Percentiles rank a stretch among this genome's conserved stretches.
Conservation (phyloP, 2,888 invertebrate species). For the Sphaerophoria rueppellii region DNA sequence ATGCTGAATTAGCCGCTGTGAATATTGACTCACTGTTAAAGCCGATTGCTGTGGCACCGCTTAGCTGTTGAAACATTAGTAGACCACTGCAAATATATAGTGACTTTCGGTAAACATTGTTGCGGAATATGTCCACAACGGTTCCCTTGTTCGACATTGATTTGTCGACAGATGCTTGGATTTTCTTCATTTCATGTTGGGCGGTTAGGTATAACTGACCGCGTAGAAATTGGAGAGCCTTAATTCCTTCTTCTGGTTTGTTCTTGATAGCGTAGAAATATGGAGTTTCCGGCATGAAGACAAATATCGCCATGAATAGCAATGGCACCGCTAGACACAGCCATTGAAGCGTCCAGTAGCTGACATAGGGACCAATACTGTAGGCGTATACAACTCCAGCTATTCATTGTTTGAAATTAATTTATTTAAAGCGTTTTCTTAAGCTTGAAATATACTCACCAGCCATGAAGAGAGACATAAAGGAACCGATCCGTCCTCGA, state of each 20-base stretch:
- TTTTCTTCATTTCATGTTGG: not conserved
- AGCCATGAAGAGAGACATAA: slow-evolving; percentile 85
- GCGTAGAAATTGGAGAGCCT: not conserved
- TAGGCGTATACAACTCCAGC: slow-evolving; percentile 88
- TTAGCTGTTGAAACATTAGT: slow-evolving; percentile 91
- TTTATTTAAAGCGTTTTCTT: not conserved
- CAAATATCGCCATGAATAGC: slow-evolving; percentile 84
- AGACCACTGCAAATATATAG: slow-evolving; percentile 78
- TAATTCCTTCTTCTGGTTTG: slow-evolving; percentile 83
- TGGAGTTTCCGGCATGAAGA: slow-evolving; percentile 92
- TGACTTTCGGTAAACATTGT: not conserved
- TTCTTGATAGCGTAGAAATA: slow-evolving; percentile 86
- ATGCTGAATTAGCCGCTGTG: slow-evolving; percentile 84
- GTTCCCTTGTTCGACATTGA: not conserved
- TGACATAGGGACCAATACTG: slow-evolving; percentile 87
- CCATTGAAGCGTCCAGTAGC: slow-evolving; percentile 86
- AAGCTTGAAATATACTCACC: slow-evolving; percentile 75
- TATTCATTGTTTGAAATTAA: slow-evolving; percentile 41
- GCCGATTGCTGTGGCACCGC: slow-evolving; percentile 90
- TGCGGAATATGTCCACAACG: not conserved
- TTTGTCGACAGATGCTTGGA: slow-evolving; percentile 84
- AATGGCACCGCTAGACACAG: slow-evolving; percentile 86
- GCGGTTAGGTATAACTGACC: not conserved
- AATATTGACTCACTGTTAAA: slow-evolving; percentile 91
- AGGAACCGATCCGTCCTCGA: not conserved